These are phyloP conservation scores for Brachirus orientalis DNA, from an alignment of 2,113 vertebrate species.

Conservation along the genomic window DNA sequence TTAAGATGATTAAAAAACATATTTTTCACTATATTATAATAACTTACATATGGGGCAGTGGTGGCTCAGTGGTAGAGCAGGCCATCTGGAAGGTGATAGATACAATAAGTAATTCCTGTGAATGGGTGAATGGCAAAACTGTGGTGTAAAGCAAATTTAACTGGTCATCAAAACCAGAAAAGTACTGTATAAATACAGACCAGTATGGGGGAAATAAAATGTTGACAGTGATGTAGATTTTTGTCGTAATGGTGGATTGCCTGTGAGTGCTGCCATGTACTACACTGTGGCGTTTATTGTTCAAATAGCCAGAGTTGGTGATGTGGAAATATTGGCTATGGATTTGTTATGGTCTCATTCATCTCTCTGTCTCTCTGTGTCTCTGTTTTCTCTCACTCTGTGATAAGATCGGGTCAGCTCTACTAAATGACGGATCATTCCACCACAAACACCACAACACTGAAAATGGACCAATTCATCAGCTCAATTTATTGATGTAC, in stretches of 20 bases:
- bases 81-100: no score
- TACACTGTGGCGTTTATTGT: conserved; percentile 24
- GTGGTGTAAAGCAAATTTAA: no score
- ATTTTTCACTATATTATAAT: no score
- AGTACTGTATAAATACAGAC: no score
- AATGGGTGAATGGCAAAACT: no score
- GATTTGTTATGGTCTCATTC: conserved; percentile 69
- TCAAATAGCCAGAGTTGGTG: conserved; percentile 51
- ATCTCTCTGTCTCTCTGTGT: conserved; percentile 44
- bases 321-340: conserved; percentile 73
- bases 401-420: conserved; percentile 66
- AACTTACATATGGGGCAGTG: no score
- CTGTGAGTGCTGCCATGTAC: neutral
- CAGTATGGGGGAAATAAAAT: no score
- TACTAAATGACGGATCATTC: conserved; percentile 81
- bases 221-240: no score
- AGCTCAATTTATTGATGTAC: conserved; percentile 36
- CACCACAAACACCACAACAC: conserved; percentile 48
- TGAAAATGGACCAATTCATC: conserved; percentile 74
- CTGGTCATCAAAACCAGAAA: no score
- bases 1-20: no score
- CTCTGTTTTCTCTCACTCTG: conserved; percentile 30
- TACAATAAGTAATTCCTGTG: no score
- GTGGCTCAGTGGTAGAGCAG: no score
- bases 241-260: neutral